Base-by-base conservation (phyloP, 64 coral and sea anemone species). In the Montipora efflorescens region DNA sequence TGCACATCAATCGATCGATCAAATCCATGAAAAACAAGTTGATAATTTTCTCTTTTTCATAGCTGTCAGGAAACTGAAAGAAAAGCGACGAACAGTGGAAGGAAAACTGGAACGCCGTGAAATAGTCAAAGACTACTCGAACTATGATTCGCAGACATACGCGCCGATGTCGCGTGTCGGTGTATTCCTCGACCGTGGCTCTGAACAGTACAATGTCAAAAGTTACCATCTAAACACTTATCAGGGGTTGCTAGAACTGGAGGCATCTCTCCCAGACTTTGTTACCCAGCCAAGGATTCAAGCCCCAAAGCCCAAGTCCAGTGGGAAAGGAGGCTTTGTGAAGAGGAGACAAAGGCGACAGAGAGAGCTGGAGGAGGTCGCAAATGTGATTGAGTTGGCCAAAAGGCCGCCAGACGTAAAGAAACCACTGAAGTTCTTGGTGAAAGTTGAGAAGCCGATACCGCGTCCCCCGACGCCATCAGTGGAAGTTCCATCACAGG, bases 381-480 rank as follows among this genome's bases (percentile, higher is more conserved):
- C 98, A 44, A 87, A 99, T 59, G 84, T 76, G 8, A 96, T 99
- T 67, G 92, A 99, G 67, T 66, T 91, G 59, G 89, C 89, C 5
- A 99, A 99, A 66, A 92, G 75, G 44, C 92, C 92, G 4, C 71
- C 74, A 13, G 92, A 90, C 51, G 48, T 80, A 9, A 89, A 96
- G 21, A 99, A 99, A 75, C 95, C 95, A 0, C 79, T 94, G 16
- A 94, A 91, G 28, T 99, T 99, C 48, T 92, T 99, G 48, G 95
- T 96, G 80, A 96, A 99, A 80, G 98, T 99, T 7, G 98, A 99
- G 82, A 99, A 99, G 71, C 98, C 98, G 0, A 74, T 99, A 15
- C 98, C 98, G 16, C 92, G 98, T 48, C 98, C 98, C 4, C 98
- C 98, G 14, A 99, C 98, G 45, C 98, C 98, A 49, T 99, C 98